Percentiles rank a stretch among this genome's conserved stretches.
Evolutionary conservation across 1,140 invertebrate genomes (phyloP).

Genomic region (Charaxes varanes): DNA sequence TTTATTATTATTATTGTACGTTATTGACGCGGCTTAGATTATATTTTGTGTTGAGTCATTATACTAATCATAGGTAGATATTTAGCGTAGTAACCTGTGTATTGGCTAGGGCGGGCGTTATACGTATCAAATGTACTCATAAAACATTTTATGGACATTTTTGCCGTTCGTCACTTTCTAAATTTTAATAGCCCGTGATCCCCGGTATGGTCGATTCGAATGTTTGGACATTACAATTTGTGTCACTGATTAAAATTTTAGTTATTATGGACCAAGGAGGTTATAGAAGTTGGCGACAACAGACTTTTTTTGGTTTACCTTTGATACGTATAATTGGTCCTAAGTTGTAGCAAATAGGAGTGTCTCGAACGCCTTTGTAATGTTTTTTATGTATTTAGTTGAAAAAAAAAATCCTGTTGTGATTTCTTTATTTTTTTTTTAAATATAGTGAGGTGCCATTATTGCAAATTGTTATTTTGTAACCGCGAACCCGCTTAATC

Average conservation of each 20-base stretch:
- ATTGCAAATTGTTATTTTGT: constrained; percentile 48
- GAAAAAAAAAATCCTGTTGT: constrained; percentile 40
- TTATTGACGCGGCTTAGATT: constrained; percentile 12
- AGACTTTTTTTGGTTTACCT: constrained; percentile 1
- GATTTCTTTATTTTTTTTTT: constrained; percentile 33
- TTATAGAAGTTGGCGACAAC: too few relatives aligned
- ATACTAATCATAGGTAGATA: constrained; percentile 30
- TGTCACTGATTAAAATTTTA: too few relatives aligned
- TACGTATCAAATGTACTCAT: constrained; percentile 2
- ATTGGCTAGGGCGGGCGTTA: constrained; percentile 6
- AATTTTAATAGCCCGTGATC: too few relatives aligned
- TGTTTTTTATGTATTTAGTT: constrained; percentile 28
- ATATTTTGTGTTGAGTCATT: constrained; percentile 43
- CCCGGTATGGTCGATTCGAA: too few relatives aligned
- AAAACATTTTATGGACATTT: background rate
- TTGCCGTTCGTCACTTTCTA: too few relatives aligned
- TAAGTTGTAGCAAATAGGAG: constrained; percentile 22
- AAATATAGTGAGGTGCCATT: constrained; percentile 61
- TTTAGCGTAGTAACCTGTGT: constrained; percentile 6
- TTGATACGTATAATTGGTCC: constrained; percentile 22
- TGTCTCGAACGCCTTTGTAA: constrained; percentile 14
- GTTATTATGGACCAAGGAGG: too few relatives aligned
- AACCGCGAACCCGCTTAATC: constrained; percentile 33
- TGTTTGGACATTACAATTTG: too few relatives aligned
- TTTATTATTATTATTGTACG: constrained; percentile 14